Evolutionary conservation across 2,797 vertebrate species (phyloP).

Genomic region (Enteromius radiatus): DNA sequence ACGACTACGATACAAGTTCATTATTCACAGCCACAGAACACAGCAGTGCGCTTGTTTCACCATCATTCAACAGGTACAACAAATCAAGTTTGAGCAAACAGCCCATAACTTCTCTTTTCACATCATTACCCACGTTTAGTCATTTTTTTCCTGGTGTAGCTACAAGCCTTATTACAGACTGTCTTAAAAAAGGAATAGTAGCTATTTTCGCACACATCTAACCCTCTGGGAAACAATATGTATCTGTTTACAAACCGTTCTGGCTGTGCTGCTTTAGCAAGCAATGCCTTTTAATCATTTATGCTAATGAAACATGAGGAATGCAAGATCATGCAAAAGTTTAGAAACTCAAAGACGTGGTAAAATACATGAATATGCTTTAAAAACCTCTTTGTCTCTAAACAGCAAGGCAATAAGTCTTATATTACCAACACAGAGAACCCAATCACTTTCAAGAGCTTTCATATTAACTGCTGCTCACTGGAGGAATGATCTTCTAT

Average conservation of each 20-base stretch:
- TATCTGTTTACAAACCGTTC: not conserved
- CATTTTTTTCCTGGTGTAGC: slow-evolving; percentile 24
- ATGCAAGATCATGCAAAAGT: not conserved
- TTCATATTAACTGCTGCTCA: not conserved
- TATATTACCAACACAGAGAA: not conserved
- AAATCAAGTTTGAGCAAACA: slow-evolving; percentile 43
- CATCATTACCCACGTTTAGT: slow-evolving; percentile 44
- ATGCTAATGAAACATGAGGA: slow-evolving; percentile 4
- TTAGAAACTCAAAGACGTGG: not conserved
- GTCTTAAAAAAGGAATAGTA: slow-evolving; percentile 17
- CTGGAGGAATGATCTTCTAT: not conserved
- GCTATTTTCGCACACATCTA: slow-evolving; percentile 18
- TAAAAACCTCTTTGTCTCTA: not conserved
- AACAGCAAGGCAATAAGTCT: not conserved
- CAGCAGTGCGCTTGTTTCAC: slow-evolving; percentile 17
- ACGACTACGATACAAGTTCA: slow-evolving; percentile 7
- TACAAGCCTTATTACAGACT: slow-evolving; percentile 26
- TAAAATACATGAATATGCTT: not conserved
- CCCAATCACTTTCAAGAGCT: slow-evolving; percentile 3
- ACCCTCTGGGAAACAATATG: not conserved
- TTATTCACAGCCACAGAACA: slow-evolving; percentile 44
- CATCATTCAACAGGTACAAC: slow-evolving; percentile 40
- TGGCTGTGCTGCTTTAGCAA: not conserved
- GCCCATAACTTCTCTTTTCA: not conserved
- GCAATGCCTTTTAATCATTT: slow-evolving; percentile 8